phyloP scores from a whole-genome alignment of 1,140 invertebrate species.

The Spodoptera frugiperda region DNA sequence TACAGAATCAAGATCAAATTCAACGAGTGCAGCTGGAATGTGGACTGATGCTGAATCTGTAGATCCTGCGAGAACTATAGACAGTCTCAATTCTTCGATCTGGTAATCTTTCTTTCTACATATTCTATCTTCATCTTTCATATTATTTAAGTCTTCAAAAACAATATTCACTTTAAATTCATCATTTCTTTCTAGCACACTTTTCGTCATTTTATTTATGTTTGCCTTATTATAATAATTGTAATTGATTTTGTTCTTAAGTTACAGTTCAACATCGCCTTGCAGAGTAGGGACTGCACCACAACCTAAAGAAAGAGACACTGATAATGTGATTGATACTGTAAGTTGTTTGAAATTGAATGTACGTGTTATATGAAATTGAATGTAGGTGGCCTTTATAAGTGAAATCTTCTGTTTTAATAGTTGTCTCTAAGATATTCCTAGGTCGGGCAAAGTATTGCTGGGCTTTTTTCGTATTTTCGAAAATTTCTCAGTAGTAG shows the following conservation, averaged over 20 bases:
- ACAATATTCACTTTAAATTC: not conserved
- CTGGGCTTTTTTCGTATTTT: no score
- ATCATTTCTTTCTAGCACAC: not conserved
- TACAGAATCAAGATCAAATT: slow-evolving; percentile 73
- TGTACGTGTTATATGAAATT: no score
- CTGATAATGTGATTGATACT: slow-evolving; percentile 57
- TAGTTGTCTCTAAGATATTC: no score
- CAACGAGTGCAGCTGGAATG: slow-evolving; percentile 65
- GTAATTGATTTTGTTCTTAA: slow-evolving; percentile 47
- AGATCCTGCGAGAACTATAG: slow-evolving; percentile 66
- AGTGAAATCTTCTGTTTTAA: no score
- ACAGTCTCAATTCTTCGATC: slow-evolving; percentile 76
- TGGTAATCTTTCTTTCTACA: slow-evolving; percentile 64
- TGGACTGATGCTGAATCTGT: slow-evolving; percentile 75
- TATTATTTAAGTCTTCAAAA: not conserved
- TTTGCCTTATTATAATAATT: not conserved
- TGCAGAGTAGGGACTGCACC: slow-evolving; percentile 77
- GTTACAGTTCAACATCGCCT: slow-evolving; percentile 82
- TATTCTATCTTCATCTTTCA: not conserved
- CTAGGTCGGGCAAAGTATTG: no score
- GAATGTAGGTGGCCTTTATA: no score
- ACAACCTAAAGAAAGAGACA: slow-evolving; percentile 58
- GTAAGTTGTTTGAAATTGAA: slow-evolving; percentile 56
- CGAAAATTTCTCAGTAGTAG: no score
- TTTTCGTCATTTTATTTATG: not conserved